Evolutionary conservation across 2,113 vertebrate species (phyloP), one percentile per base, ranked within the genome.

Genomic region (Grammomys dolichurus): DNA sequence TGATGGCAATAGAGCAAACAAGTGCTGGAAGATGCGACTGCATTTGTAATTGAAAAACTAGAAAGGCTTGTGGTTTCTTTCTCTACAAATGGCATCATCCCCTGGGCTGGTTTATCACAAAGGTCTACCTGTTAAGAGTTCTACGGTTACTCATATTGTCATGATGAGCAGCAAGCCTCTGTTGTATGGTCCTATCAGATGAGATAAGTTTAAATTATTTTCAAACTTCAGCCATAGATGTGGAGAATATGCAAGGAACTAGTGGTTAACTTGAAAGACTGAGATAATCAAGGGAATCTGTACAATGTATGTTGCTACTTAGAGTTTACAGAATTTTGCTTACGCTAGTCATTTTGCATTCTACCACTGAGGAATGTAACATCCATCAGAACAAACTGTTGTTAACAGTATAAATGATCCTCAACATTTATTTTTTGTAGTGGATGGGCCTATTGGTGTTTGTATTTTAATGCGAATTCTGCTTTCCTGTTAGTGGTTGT

Each of bases 321-420:
- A 36, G 48, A 78, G 7, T 67, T 94, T 82, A 2, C 54, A 43
- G 31, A 77, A 78, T 63, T 95, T 95, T 92, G 11, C 82, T 90
- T 69, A 60, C 26, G 7, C 6, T 67, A 43, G 22, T 70, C 36
- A 82, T 31, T 67, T 85, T 81, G 13, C 19, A 8, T 95, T 16
- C 69, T 48, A 54, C 48, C 10, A 40, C 51, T 31, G 10, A 81
- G 31, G 36, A 63, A 60, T 76, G 43, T 78, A 70, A 51, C 11
- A 2, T 67, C 20, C 28, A 17, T 91, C 9, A 58, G 28, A 84
- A 87, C 36, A 2, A 89, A 91, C 40, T 90, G 43, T 14, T 56
- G 75, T 48, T 89, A 22, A 89, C 19, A 89, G 51, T 31, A 33
- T 58, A 86, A 28, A 73, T 65, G 72, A 3, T 69, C 28, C 40